phyloP scores from a whole-genome alignment of 2,888 invertebrate genomes.

The Itoplectis maculator region DNA sequence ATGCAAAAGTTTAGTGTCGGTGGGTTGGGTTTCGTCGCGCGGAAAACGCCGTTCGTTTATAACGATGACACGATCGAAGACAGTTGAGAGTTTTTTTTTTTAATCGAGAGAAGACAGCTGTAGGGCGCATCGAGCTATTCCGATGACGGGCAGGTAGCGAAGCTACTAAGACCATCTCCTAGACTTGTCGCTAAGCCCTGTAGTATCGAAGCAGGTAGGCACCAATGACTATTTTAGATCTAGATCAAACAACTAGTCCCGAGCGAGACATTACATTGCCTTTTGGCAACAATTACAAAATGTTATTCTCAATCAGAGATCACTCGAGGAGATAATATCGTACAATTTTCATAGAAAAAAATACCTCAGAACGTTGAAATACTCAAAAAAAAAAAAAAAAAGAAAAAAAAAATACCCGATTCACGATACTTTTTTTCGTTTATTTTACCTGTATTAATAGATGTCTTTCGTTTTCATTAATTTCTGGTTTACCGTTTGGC shows the following conservation, averaged over 20 bases:
- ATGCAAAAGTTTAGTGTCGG: conserved; percentile 39
- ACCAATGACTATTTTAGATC: conserved; percentile 53
- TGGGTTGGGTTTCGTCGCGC: conserved; percentile 19
- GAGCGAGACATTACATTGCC: conserved; percentile 8
- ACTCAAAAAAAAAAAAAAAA: conserved; percentile 56
- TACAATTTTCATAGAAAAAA: neutral
- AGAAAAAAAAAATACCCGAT: conserved; percentile 41
- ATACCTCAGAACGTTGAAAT: conserved; percentile 56
- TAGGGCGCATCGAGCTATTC: conserved; percentile 55
- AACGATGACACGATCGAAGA: neutral
- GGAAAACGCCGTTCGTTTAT: neutral
- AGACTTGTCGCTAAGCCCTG: conserved; percentile 61
- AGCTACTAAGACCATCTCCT: conserved; percentile 71
- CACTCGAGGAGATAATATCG: neutral
- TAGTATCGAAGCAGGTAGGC: conserved; percentile 69
- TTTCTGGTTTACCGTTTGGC: conserved; percentile 84
- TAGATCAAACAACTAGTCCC: conserved; percentile 27
- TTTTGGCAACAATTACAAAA: conserved; percentile 8
- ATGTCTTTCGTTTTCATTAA: conserved; percentile 84
- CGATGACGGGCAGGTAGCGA: conserved; percentile 81
- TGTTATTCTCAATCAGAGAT: neutral
- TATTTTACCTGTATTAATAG: conserved; percentile 81
- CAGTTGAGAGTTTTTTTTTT: conserved; percentile 10
- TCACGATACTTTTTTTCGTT: conserved; percentile 66
- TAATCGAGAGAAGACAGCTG: conserved; percentile 26